A percentile compares a stretch with the other conserved stretches of the same genome.
Conservation (phyloP, 1,140 invertebrate genomes). For the Drosophila equinoxialis region DNA sequence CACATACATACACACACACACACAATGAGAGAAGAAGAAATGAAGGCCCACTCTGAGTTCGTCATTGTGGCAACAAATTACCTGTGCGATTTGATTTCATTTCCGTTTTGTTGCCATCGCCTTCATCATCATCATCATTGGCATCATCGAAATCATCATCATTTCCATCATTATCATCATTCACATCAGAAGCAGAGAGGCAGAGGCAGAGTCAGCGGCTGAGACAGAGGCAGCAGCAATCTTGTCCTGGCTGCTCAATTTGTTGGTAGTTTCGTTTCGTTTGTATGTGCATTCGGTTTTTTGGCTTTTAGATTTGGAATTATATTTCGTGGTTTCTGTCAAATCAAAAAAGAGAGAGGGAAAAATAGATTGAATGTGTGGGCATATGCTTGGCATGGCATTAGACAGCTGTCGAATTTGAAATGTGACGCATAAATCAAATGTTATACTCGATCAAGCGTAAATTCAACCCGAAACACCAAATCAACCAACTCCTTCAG, state of each 20-base stretch:
- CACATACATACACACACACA: constrained; percentile 27
- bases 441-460: constrained; percentile 44
- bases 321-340: constrained; percentile 24
- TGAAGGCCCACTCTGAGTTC: constrained; percentile 42
- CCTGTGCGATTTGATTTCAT: constrained; percentile 77
- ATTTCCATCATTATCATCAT: constrained; percentile 15
- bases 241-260: constrained; percentile 28
- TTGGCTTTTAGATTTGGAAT: constrained; percentile 50
- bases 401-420: constrained; percentile 63
- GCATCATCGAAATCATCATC: constrained; percentile 42
- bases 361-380: constrained; percentile 25
- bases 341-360: constrained; percentile 11
- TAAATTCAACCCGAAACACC: constrained; percentile 19
- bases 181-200: not conserved
- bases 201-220: not conserved
- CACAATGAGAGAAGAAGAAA: constrained; percentile 22
- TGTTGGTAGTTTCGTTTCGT: constrained; percentile 27
- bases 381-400: constrained; percentile 44
- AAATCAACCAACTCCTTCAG: not conserved
- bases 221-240: not conserved
- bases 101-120: constrained; percentile 47
- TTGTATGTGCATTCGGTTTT: constrained; percentile 55
- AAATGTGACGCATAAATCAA: constrained; percentile 65
- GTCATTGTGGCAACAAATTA: constrained; percentile 70
- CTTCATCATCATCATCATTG: constrained; percentile 29